Conservation (phyloP, 1,140 invertebrate genomes). For the Drosophila ironensis region DNA sequence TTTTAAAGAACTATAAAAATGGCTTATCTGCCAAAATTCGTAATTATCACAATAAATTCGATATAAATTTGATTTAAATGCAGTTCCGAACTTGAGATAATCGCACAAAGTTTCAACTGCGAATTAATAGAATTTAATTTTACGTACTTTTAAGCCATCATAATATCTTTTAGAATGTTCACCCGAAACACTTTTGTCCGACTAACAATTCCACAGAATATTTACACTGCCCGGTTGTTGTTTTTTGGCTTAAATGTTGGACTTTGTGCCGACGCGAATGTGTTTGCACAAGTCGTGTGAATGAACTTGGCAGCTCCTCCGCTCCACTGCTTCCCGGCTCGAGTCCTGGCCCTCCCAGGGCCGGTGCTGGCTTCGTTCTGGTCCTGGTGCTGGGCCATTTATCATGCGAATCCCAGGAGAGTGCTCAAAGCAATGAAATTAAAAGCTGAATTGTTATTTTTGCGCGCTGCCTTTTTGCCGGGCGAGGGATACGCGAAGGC, state of each 20-base stretch:
- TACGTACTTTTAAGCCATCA: no score
- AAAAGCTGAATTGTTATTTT: conserved; percentile 69
- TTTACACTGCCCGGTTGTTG: neutral
- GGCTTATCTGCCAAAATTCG: no score
- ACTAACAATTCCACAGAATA: neutral
- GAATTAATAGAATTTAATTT: no score
- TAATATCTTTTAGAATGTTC: no score
- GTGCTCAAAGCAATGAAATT: conserved; percentile 69
- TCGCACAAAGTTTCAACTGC: no score
- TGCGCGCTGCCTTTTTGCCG: conserved; percentile 13
- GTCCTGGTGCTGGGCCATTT: conserved; percentile 33
- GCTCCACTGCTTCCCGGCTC: neutral
- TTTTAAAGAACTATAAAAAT: no score
- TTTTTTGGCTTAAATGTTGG: neutral
- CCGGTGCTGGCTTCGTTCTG: no score
- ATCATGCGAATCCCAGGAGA: conserved; percentile 64
- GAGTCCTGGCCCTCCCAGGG: no score
- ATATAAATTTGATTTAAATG: no score
- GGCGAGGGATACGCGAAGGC: neutral
- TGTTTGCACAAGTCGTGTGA: conserved; percentile 33
- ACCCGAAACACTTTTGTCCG: no score
- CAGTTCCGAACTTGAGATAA: no score
- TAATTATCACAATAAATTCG: no score
- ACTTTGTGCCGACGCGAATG: neutral
- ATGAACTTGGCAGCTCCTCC: conserved; percentile 10